Percentiles rank a stretch among this genome's conserved stretches.
These are phyloP conservation scores for Selenia dentaria DNA, from an alignment of 2,888 invertebrate species.

Conservation along the genomic window DNA sequence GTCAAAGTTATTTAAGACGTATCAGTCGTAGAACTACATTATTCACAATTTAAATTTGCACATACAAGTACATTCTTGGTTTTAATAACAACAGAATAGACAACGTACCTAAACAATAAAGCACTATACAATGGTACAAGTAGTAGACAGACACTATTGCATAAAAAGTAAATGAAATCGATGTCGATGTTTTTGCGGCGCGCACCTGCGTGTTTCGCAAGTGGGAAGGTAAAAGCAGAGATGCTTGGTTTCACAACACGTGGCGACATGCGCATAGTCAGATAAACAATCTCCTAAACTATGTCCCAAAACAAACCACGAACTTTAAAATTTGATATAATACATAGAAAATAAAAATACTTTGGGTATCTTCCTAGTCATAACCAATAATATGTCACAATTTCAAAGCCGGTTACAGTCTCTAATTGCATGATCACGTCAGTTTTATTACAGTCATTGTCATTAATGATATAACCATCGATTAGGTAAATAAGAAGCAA, in stretches of 20 bases:
- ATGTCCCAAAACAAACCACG: not conserved
- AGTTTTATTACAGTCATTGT: constrained; percentile 12
- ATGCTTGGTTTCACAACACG: constrained; percentile 80
- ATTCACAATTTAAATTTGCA: too few species aligned
- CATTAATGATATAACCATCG: constrained; percentile 9
- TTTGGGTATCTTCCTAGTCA: too few species aligned
- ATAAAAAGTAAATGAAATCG: constrained; percentile 81
- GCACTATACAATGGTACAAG: constrained; percentile 31
- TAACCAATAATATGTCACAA: too few species aligned
- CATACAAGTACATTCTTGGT: too few species aligned
- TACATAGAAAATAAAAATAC: too few species aligned
- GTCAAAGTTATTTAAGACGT: too few species aligned
- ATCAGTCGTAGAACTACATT: too few species aligned
- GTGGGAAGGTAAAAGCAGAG: constrained; percentile 82
- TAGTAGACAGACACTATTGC: constrained; percentile 65
- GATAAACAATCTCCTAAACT: constrained; percentile 23
- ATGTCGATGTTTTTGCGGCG: constrained; percentile 79
- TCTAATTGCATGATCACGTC: constrained; percentile 3
- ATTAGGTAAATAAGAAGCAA: constrained; percentile 41
- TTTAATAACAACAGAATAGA: constrained; percentile 6
- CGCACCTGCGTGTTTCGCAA: constrained; percentile 86
- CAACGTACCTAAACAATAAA: constrained; percentile 4
- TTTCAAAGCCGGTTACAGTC: not conserved
- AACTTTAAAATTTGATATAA: not conserved
- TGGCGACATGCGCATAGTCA: constrained; percentile 58